phyloP scores from a whole-genome alignment of 2,113 vertebrate genomes.

The Laterallus jamaicensis region DNA sequence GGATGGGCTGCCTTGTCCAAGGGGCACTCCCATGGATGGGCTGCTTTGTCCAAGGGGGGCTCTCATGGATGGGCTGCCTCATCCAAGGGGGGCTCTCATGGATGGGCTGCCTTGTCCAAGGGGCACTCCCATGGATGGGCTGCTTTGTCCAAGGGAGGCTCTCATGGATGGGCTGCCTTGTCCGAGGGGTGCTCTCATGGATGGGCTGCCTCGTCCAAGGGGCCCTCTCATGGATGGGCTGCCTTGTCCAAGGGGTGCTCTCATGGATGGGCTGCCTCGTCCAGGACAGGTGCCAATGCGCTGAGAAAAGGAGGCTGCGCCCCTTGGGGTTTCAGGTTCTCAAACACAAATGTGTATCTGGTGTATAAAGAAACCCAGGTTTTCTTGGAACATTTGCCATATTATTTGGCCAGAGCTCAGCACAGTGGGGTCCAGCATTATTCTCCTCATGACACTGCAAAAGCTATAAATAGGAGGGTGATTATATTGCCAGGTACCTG shows the following conservation, averaged over 20 bases:
- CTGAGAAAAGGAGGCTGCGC: not conserved
- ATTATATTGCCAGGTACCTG: constrained; percentile 4
- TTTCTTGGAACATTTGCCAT: not conserved
- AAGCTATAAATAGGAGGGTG: not conserved
- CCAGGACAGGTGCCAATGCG: not conserved
- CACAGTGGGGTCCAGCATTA: not conserved
- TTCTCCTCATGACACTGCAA: not conserved
- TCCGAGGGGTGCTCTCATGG: not conserved
- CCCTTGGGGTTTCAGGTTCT: not conserved
- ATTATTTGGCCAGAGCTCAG: not conserved
- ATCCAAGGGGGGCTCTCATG: not conserved
- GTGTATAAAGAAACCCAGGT: not conserved
- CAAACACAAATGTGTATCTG: not conserved
- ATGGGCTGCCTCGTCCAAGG: too few relatives aligned
- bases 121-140: not conserved
- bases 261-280: not conserved
- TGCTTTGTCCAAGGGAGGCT: not conserved
- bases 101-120: not conserved
- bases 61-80: too few relatives aligned
- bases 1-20: not conserved
- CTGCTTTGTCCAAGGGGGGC: not conserved
- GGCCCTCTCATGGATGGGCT: not conserved
- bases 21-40: too few relatives aligned
- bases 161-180: not conserved
- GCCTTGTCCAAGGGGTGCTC: not conserved